These are phyloP conservation scores for Martes martes DNA, from an alignment of 2,113 vertebrate genomes.

Conservation along the genomic window DNA sequence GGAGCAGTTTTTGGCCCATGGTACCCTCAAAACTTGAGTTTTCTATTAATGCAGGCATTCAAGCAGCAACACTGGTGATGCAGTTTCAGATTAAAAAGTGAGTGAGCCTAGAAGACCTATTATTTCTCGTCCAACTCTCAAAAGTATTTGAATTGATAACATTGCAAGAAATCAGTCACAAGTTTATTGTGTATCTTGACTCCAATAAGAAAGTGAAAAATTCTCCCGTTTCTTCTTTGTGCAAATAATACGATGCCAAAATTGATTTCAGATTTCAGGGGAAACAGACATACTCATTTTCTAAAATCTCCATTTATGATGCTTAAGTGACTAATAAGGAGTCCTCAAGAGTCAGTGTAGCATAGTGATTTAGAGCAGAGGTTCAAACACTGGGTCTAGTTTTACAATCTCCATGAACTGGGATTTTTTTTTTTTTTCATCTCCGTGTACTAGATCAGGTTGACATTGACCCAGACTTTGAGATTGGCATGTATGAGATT, in stretches of 20 bases:
- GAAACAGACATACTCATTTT: not conserved
- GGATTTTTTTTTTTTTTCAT: not conserved
- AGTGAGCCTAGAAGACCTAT: not conserved
- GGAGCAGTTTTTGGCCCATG: not conserved
- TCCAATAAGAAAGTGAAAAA: conserved; percentile 49
- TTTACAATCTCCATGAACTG: not conserved
- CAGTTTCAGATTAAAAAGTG: conserved; percentile 30
- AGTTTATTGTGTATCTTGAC: conserved; percentile 15
- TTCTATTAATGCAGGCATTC: not conserved
- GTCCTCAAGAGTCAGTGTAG: not conserved
- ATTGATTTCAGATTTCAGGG: conserved; percentile 1
- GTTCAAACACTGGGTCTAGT: not conserved
- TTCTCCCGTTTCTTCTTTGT: conserved; percentile 22
- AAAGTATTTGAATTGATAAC: conserved; percentile 56
- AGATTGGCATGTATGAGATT: not conserved
- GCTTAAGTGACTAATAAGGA: not conserved
- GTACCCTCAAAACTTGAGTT: not conserved
- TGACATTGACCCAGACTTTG: not conserved
- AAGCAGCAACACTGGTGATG: not conserved
- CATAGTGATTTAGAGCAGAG: not conserved
- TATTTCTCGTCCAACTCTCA: conserved; percentile 32
- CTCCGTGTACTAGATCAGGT: not conserved
- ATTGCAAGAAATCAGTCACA: conserved; percentile 32
- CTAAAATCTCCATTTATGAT: not conserved
- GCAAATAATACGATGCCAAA: not conserved